phyloP scores from a whole-genome alignment of 2,888 invertebrate species.

The Hesperia comma region DNA sequence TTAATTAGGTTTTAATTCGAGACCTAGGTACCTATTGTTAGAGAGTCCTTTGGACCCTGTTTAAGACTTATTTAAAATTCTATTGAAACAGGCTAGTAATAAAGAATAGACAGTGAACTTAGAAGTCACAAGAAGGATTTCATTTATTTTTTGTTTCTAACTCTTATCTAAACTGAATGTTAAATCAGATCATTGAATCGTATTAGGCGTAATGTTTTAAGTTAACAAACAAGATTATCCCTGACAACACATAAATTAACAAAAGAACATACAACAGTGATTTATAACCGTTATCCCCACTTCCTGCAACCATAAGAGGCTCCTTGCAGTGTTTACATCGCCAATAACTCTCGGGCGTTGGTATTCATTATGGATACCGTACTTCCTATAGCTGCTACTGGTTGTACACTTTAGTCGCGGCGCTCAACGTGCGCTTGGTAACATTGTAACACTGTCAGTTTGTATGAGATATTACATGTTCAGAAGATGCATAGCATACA shows the following conservation, averaged over 20 bases:
- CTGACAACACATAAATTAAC: constrained; percentile 7
- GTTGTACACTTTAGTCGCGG: constrained; percentile 19
- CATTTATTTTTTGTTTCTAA: too few species aligned
- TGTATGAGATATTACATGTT: constrained; percentile 33
- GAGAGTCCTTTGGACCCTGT: too few species aligned
- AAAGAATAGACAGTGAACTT: too few species aligned
- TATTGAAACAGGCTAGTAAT: too few species aligned
- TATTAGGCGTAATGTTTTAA: background rate
- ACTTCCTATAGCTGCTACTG: constrained; percentile 20
- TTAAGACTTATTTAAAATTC: too few species aligned
- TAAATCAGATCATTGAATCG: background rate
- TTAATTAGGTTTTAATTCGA: too few species aligned
- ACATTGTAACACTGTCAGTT: constrained; percentile 28
- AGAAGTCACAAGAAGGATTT: too few species aligned
- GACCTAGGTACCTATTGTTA: too few species aligned
- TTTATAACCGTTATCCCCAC: constrained; percentile 9
- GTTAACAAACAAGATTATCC: background rate
- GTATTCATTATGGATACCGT: constrained; percentile 21
- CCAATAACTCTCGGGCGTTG: constrained; percentile 27
- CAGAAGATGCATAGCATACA: constrained; percentile 6
- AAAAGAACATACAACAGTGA: background rate
- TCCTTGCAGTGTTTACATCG: constrained; percentile 19
- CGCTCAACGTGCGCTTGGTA: constrained; percentile 22
- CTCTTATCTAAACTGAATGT: too few species aligned
- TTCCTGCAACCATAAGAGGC: constrained; percentile 21